Conservation (phyloP, 2,888 invertebrate genomes). For the Tachina lurida region DNA sequence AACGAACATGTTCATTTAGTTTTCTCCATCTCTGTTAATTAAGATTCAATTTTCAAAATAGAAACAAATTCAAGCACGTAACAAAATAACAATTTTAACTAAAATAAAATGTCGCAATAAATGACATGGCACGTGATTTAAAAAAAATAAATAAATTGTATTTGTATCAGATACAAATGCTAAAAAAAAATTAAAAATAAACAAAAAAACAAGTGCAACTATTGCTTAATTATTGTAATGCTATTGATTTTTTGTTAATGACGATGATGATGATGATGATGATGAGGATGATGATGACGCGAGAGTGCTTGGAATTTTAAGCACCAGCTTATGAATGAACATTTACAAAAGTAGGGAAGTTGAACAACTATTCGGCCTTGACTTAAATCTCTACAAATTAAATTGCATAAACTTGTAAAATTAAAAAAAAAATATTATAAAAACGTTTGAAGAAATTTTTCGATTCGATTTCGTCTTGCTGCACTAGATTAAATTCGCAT, state of each 20-base stretch:
- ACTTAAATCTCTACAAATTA: slow-evolving; percentile 42
- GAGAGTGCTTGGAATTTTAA: slow-evolving; percentile 62
- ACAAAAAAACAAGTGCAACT: slow-evolving; percentile 42
- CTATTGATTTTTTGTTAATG: slow-evolving; percentile 60
- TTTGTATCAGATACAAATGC: slow-evolving; percentile 20
- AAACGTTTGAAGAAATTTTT: too few relatives aligned
- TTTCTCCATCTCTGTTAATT: not conserved
- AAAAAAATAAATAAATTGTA: slow-evolving; percentile 14
- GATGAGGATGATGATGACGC: slow-evolving; percentile 20
- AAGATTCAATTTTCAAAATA: slow-evolving; percentile 32
- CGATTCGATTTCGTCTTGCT: too few relatives aligned
- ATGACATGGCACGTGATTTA: slow-evolving; percentile 52
- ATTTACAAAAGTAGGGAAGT: slow-evolving; percentile 15
- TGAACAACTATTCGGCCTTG: slow-evolving; percentile 49
- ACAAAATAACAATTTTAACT: slow-evolving; percentile 35
- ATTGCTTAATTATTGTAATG: slow-evolving; percentile 60
- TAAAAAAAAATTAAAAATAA: not conserved
- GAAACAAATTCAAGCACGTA: slow-evolving; percentile 40
- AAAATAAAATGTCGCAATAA: slow-evolving; percentile 39
- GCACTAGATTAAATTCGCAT: too few relatives aligned
- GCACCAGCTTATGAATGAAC: not conserved
- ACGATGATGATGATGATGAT: slow-evolving; percentile 10
- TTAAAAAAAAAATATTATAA: not conserved
- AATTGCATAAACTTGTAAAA: not conserved
- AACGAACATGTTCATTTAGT: not conserved